These are phyloP conservation scores for Mus musculus DNA, from an alignment of 2,113 vertebrate species.

Conservation along the genomic window GRCm39 chr13:94520001-94520500, in stretches of 20 bases:
- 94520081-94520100: too few species aligned
- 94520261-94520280: background rate
- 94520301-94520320: background rate
- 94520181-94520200: too few species aligned
- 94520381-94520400: background rate
- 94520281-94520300: slow-evolving; percentile 48
- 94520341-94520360: background rate
- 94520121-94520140: too few species aligned
- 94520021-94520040: background rate
- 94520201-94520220: background rate
- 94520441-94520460: background rate
- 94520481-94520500: background rate
- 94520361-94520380: background rate
- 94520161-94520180: too few species aligned
- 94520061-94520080: too few species aligned
- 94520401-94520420: background rate
- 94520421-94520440: background rate
- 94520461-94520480: background rate
- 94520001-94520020: background rate
- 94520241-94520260: background rate
- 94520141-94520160: too few species aligned
- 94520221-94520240: background rate
- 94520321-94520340: background rate
- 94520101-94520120: too few species aligned
- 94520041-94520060: too few species aligned